Base-by-base conservation (phyloP, 1,140 invertebrate species). In the Araneus ventricosus region DNA sequence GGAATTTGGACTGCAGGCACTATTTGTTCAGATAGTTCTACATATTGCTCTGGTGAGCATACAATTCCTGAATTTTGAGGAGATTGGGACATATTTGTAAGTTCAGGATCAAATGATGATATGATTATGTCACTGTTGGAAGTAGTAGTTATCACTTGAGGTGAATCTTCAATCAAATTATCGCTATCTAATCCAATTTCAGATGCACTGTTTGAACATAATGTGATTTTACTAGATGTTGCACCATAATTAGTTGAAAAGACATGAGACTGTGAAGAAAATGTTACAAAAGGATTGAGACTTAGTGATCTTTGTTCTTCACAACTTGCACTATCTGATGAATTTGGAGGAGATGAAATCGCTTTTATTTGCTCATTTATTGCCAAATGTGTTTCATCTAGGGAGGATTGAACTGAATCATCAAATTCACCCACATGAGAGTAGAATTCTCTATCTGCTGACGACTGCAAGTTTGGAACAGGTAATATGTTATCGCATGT, bases 391-490 rank as follows among this genome's bases (percentile, higher is more conserved):
- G 59, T 30, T 5, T 27, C 79, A 61, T 61, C 57, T 27, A 84
- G 70, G 6, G 89, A 91, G 20, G 67, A 61, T 22, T 61, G 63
- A 61, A 63, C 61, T 4, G 67, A 75, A n/a, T 84, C 67, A 27
- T 84, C 89, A 91, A 63, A 84, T 57, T 91, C 89, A 14, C 41
- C 89, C 6, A 30, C 20, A 59, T 90, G 52, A 6, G 88, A 90
- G 61, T 82, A 90, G 27, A 67, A 63, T 27, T 91, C 89, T 27
- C 61, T 37, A 34, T 39, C 39, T 24, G 30, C 79, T 27, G 88
- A 59, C 27, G 27, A 75, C 5, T 34, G 30, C 63, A 91, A 45
- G 41, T 84, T 84, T 84, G 37, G 79, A 22, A 41, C n/a, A 27
- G 57, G 24, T 20, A 90, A 59, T 8, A 90, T 37, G 34, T 79